These are phyloP conservation scores for Fistularia tabacaria DNA, from an alignment of 2,797 vertebrate species.

Conservation along the genomic window DNA sequence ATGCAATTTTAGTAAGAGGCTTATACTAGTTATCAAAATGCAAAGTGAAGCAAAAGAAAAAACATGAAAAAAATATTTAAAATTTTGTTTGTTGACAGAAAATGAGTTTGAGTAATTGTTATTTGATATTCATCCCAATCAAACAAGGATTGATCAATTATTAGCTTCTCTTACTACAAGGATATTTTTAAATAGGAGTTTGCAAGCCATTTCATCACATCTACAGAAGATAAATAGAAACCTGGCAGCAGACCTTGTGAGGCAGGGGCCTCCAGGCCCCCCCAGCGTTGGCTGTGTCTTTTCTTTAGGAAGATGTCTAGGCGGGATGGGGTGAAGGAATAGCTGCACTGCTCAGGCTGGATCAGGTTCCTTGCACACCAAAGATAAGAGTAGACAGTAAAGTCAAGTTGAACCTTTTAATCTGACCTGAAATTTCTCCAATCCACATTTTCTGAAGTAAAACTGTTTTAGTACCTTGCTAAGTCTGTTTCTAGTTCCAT, in stretches of 20 bases:
- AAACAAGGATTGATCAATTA: too few species aligned
- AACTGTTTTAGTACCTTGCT: too few species aligned
- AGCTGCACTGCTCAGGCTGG: constrained; percentile 89
- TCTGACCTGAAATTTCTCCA: neutral
- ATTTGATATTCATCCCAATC: too few species aligned
- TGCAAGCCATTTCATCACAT: neutral
- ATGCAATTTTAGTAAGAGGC: too few species aligned
- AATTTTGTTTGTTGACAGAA: too few species aligned
- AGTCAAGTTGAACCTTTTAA: neutral
- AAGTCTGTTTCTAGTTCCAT: too few species aligned
- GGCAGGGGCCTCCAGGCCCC: constrained; percentile 89
- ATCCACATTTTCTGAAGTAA: too few species aligned
- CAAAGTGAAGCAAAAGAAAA: too few species aligned
- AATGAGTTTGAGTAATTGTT: too few species aligned
- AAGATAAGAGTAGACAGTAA: neutral
- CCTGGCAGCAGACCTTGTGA: constrained; percentile 95
- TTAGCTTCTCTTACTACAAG: too few species aligned
- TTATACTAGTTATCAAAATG: too few species aligned
- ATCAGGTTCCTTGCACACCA: constrained; percentile 86
- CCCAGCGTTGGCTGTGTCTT: constrained; percentile 97
- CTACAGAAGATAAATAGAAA: constrained; percentile 56
- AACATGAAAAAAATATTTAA: too few species aligned
- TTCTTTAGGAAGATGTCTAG: constrained; percentile 93
- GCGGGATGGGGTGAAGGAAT: constrained; percentile 87
- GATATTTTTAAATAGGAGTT: neutral